Conservation (phyloP, 2,797 vertebrate genomes). For the Cryptoblepharus egeriae region DNA sequence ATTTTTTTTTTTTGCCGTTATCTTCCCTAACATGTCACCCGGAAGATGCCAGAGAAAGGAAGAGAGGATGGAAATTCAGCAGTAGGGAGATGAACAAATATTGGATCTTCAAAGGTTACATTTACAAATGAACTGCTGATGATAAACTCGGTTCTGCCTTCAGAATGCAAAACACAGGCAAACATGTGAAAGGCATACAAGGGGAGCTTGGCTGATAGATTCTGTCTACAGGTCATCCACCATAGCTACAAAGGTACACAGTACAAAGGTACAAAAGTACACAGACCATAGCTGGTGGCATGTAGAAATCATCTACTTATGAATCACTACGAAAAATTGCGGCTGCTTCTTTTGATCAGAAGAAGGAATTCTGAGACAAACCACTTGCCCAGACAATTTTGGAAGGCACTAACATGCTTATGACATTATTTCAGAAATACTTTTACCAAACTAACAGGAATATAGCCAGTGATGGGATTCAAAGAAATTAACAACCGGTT, state of each 20-base stretch:
- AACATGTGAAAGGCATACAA: not conserved
- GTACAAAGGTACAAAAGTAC: too few species aligned
- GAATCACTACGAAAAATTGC: not conserved
- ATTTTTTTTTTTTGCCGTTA: conserved; percentile 19
- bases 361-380: not conserved
- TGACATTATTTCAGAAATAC: not conserved
- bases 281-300: not conserved
- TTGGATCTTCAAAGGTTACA: conserved; percentile 16
- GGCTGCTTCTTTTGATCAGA: not conserved
- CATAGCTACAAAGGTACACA: too few species aligned
- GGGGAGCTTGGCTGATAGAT: not conserved
- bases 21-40: conserved; percentile 46
- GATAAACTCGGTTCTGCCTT: conserved; percentile 23
- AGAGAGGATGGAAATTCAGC: conserved; percentile 54
- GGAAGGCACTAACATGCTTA: not conserved
- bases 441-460: not conserved
- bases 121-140: conserved; percentile 45
- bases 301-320: conserved; percentile 13
- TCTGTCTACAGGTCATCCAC: not conserved
- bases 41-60: conserved; percentile 45
- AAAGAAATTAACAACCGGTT: too few species aligned
- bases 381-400: not conserved
- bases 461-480: too few species aligned
- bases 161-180: not conserved
- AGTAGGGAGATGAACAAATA: conserved; percentile 39